Evolutionary conservation across 2,797 vertebrate species (phyloP).

Genomic region (Pseudotriccus pelzelni): DNA sequence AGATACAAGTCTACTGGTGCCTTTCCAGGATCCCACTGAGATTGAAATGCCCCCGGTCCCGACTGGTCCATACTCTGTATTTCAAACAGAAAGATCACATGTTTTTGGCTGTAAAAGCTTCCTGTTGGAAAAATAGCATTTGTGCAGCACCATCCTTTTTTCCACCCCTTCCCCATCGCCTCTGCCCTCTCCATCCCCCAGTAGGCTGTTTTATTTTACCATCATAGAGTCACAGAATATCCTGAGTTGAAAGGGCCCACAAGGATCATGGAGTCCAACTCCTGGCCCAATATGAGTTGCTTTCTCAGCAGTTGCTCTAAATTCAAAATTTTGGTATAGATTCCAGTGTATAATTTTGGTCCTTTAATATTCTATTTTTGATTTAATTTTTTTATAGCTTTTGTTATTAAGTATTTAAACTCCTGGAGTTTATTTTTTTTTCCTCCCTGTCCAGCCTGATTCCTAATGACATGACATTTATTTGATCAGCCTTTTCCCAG

Average conservation of each 20-base stretch:
- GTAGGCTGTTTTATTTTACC: not conserved
- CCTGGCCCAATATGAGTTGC: not conserved
- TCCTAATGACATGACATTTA: not conserved
- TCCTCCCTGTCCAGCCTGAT: not conserved
- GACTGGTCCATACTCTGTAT: not conserved
- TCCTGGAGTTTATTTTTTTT: not conserved
- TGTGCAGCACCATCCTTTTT: not conserved
- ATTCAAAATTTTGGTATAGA: not conserved
- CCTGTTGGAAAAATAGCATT: not conserved
- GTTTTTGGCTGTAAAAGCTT: not conserved
- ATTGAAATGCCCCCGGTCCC: not conserved
- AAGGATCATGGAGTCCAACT: not conserved
- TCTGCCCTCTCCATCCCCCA: not conserved
- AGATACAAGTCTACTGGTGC: not conserved
- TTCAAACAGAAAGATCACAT: not conserved
- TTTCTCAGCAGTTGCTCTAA: not conserved
- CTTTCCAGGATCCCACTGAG: not conserved
- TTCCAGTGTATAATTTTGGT: not conserved
- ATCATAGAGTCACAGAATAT: not conserved
- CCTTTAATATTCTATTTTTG: not conserved
- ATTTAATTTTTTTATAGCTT: not conserved
- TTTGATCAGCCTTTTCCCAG: not conserved
- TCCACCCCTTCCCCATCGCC: not conserved
- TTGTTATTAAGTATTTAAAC: not conserved
- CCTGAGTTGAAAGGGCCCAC: not conserved